phyloP scores from a whole-genome alignment of 2,113 vertebrate species.

The Thamnophis sirtalis region DNA sequence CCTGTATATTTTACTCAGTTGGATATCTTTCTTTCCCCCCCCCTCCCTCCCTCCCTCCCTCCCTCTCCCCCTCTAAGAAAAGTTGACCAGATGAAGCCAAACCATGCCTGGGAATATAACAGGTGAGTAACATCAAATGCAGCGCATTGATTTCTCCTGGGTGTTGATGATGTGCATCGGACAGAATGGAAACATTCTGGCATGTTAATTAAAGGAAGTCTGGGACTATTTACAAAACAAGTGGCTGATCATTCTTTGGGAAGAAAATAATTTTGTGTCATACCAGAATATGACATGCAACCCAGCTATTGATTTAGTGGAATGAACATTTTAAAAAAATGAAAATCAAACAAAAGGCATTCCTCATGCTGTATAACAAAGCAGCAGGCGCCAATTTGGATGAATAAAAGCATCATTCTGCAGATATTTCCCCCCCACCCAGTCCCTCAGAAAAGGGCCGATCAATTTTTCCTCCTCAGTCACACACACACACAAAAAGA shows the following conservation, averaged over 20 bases:
- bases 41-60: too few species aligned
- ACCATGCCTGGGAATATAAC: constrained; percentile 36
- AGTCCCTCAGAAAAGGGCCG: constrained; percentile 13
- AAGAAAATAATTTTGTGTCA: constrained; percentile 31
- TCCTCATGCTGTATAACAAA: constrained; percentile 27
- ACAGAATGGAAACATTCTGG: constrained; percentile 46
- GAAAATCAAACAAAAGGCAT: constrained; percentile 7
- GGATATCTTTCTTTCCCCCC: neutral
- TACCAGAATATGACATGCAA: constrained; percentile 38
- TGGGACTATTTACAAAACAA: constrained; percentile 25
- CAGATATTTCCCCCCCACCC: constrained; percentile 24
- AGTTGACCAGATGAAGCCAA: constrained; percentile 33
- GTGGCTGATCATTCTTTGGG: constrained; percentile 35
- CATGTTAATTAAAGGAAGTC: constrained; percentile 50
- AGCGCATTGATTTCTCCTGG: constrained; percentile 54
- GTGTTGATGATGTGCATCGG: constrained; percentile 46
- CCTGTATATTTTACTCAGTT: neutral
- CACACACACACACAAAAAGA: constrained; percentile 34
- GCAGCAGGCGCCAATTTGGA: constrained; percentile 41
- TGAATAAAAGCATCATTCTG: constrained; percentile 32
- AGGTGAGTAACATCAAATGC: constrained; percentile 56
- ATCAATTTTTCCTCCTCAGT: constrained; percentile 44
- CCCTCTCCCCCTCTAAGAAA: neutral
- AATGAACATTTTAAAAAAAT: constrained; percentile 37
- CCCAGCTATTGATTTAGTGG: constrained; percentile 45